These are phyloP conservation scores for Oncopeltus fasciatus DNA, from an alignment of 1,140 invertebrate species.

Conservation along the genomic window DNA sequence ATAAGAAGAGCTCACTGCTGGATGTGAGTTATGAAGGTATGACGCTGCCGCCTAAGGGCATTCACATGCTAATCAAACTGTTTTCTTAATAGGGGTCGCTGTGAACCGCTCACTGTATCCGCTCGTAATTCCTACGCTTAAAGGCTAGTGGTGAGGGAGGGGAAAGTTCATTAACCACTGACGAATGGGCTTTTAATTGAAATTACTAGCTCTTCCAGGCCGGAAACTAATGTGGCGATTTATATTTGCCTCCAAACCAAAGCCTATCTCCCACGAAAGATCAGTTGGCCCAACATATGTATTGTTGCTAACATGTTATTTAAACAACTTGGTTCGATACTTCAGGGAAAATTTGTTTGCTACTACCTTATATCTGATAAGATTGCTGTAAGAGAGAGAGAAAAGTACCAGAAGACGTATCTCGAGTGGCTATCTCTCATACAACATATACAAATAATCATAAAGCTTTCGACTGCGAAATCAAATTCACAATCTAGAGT, in stretches of 20 bases:
- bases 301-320: too few species aligned
- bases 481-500: too few species aligned
- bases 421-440: too few species aligned
- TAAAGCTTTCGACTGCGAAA: too few species aligned
- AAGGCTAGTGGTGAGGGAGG: too few species aligned
- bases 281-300: not conserved
- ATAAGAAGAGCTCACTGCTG: not conserved
- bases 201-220: not conserved
- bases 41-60: not conserved
- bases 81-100: not conserved
- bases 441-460: too few species aligned
- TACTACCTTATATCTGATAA: too few species aligned
- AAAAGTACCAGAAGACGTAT: too few species aligned
- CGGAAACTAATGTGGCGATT: not conserved
- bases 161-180: not conserved
- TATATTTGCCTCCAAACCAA: not conserved
- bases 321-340: too few species aligned
- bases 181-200: not conserved
- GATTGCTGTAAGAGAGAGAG: too few species aligned
- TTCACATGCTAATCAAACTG: constrained; percentile 7
- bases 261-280: not conserved
- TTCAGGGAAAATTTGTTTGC: too few species aligned
- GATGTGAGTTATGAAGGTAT: not conserved
- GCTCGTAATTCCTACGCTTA: not conserved
- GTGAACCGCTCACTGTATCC: not conserved